Evolutionary conservation across 1,140 invertebrate species (phyloP).

Genomic region (Cylas formicarius): DNA sequence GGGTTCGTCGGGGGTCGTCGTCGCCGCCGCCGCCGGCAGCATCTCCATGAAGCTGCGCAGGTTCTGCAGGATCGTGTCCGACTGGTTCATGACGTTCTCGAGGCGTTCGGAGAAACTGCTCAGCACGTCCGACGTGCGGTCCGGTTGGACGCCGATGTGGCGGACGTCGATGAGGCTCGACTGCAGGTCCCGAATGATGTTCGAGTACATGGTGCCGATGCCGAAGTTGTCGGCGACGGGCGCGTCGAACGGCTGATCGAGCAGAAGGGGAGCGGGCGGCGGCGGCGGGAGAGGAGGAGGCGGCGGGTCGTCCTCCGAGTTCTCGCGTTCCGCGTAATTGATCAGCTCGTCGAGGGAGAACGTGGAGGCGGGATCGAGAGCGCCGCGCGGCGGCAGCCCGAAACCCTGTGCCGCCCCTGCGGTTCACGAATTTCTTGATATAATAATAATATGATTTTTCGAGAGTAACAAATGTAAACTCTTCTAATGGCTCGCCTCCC

Average conservation of each 20-base stretch:
- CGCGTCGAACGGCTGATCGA: slow-evolving; percentile 26
- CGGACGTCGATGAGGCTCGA: slow-evolving; percentile 35
- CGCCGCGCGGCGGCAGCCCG: not conserved
- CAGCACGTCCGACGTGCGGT: slow-evolving; percentile 34
- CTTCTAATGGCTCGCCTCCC: too few relatives aligned
- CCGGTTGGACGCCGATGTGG: slow-evolving; percentile 29
- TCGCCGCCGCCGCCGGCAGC: slow-evolving; percentile 18
- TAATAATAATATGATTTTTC: too few relatives aligned
- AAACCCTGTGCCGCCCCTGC: not conserved
- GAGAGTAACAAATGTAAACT: too few relatives aligned
- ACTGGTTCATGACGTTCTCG: slow-evolving; percentile 38
- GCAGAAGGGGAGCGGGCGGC: slow-evolving; percentile 25
- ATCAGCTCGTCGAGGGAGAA: slow-evolving; percentile 37
- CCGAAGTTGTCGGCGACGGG: slow-evolving; percentile 17
- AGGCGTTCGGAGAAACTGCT: slow-evolving; percentile 37
- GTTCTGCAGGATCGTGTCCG: slow-evolving; percentile 36
- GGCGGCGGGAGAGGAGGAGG: slow-evolving; percentile 1
- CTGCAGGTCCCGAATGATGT: slow-evolving; percentile 38
- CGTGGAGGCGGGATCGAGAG: slow-evolving; percentile 16
- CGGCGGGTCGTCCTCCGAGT: slow-evolving; percentile 26
- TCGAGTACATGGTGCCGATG: slow-evolving; percentile 34
- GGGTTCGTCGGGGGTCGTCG: slow-evolving; percentile 11
- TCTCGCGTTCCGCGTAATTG: slow-evolving; percentile 37
- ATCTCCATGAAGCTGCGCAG: slow-evolving; percentile 32
- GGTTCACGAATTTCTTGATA: not conserved